phyloP scores from a whole-genome alignment of 2,888 invertebrate genomes.

The Parascotia fuliginaria region DNA sequence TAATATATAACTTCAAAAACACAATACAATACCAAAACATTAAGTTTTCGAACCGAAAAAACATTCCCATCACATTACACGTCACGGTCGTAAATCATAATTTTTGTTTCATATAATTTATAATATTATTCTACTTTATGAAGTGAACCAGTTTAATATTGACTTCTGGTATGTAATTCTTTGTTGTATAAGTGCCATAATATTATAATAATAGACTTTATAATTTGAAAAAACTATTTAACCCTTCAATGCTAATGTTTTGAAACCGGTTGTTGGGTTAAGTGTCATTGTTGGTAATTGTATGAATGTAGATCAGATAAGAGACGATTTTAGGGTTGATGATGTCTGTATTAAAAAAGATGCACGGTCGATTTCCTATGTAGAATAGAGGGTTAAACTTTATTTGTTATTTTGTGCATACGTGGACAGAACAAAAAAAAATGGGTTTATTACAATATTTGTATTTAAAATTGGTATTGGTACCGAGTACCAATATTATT shows the following conservation, averaged over 20 bases:
- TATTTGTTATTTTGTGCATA: background rate
- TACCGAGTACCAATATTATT: too few relatives aligned
- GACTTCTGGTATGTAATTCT: slow-evolving; percentile 63
- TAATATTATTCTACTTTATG: slow-evolving; percentile 33
- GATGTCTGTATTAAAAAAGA: slow-evolving; percentile 35
- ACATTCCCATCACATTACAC: slow-evolving; percentile 48
- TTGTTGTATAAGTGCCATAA: slow-evolving; percentile 64
- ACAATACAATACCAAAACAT: slow-evolving; percentile 11
- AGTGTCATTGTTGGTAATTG: slow-evolving; percentile 42
- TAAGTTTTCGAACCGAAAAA: slow-evolving; percentile 4
- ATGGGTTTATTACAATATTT: too few relatives aligned
- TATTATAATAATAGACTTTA: slow-evolving; percentile 61
- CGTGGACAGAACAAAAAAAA: too few relatives aligned
- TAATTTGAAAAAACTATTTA: slow-evolving; percentile 45
- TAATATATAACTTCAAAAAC: background rate
- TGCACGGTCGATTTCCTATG: slow-evolving; percentile 17
- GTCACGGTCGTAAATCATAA: slow-evolving; percentile 47
- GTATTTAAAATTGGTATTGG: too few relatives aligned
- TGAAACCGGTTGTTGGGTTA: slow-evolving; percentile 36
- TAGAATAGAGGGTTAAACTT: slow-evolving; percentile 1
- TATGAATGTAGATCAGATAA: slow-evolving; percentile 46
- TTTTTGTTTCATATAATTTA: slow-evolving; percentile 57
- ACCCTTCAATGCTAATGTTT: slow-evolving; percentile 33
- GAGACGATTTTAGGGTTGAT: slow-evolving; percentile 29
- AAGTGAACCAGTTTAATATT: slow-evolving; percentile 53